These are phyloP conservation scores for Habropoda laboriosa DNA, from an alignment of 1,140 invertebrate species.

Conservation along the genomic window DNA sequence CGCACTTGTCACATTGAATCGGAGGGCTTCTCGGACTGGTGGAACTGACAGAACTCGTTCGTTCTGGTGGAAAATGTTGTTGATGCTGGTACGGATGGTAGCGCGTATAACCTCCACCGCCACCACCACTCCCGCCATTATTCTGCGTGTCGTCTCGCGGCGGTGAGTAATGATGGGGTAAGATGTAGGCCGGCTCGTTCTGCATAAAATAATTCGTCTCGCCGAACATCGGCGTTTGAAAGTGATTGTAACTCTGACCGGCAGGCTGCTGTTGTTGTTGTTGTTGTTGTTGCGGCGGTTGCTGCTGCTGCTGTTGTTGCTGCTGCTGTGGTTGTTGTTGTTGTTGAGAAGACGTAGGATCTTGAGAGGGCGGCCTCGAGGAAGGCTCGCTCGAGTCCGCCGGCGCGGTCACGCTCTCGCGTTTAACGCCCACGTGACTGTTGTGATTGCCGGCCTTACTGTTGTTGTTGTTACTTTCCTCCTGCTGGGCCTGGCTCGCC, in stretches of 20 bases:
- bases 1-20: constrained; percentile 91
- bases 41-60: constrained; percentile 84
- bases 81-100: constrained; percentile 81
- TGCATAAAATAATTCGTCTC: constrained; percentile 73
- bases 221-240: constrained; percentile 67
- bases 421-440: constrained; percentile 78
- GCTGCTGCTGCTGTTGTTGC: constrained; percentile 77
- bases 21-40: constrained; percentile 85
- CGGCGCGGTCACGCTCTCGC: constrained; percentile 82
- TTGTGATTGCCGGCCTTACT: constrained; percentile 81
- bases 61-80: constrained; percentile 81
- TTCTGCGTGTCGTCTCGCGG: constrained; percentile 62
- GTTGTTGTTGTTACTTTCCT: constrained; percentile 86
- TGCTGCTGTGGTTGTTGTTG: constrained; percentile 42
- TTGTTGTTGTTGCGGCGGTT: constrained; percentile 47
- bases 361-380: constrained; percentile 68
- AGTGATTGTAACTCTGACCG: constrained; percentile 59
- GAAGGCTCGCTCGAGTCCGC: constrained; percentile 85
- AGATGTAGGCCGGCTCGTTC: constrained; percentile 69
- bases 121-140: constrained; percentile 36
- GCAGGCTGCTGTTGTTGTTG: constrained; percentile 60
- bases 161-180: constrained; percentile 73
- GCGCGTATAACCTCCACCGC: constrained; percentile 48
- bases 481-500: constrained; percentile 84
- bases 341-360: constrained; percentile 59